Percentiles rank a stretch among this genome's conserved stretches.
These are phyloP conservation scores for Sceloporus undulatus DNA, from an alignment of 2,113 vertebrate genomes.

Conservation along the genomic window DNA sequence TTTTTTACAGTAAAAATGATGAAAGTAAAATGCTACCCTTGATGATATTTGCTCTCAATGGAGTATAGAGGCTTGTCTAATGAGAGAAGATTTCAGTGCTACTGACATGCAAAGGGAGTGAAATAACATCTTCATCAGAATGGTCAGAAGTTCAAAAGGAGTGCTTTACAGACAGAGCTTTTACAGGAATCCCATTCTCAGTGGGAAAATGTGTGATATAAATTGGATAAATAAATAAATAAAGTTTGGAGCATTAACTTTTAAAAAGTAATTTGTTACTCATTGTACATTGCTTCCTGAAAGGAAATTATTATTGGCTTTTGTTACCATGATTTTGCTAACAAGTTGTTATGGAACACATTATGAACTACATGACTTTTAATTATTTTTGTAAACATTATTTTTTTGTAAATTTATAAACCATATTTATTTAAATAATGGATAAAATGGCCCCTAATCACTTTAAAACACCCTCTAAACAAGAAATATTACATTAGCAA, in stretches of 20 bases:
- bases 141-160: conserved; percentile 47
- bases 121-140: conserved; percentile 51
- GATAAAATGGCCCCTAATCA: neutral
- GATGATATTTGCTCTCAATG: conserved; percentile 54
- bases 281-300: neutral
- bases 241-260: no score
- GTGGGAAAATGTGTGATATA: no score
- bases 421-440: no score
- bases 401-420: no score
- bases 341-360: neutral
- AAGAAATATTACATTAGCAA: no score
- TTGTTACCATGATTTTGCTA: neutral
- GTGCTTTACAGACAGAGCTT: conserved; percentile 44
- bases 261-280: no score
- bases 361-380: neutral
- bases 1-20: conserved; percentile 48
- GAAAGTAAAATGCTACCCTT: conserved; percentile 60
- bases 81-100: conserved; percentile 47
- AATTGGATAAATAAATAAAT: no score
- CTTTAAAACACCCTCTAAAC: neutral
- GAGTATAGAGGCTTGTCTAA: conserved; percentile 46
- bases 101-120: conserved; percentile 27
- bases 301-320: neutral
- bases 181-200: no score
- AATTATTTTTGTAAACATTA: neutral